Evolutionary conservation across 1,140 invertebrate genomes (phyloP).

Genomic region (Ceratoteleas bidentatus): DNA sequence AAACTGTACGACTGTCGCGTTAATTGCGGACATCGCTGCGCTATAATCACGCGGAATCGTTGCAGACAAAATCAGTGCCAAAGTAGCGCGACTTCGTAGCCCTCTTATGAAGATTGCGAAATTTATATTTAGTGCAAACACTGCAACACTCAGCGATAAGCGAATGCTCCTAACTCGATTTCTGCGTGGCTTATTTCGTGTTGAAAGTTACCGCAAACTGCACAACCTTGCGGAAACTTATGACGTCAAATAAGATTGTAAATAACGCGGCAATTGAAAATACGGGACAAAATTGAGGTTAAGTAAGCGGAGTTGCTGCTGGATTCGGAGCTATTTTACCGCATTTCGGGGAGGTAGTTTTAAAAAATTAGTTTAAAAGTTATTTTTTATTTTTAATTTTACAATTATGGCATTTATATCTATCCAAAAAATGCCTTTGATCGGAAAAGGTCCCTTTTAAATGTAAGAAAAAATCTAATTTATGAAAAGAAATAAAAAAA

Average conservation of each 20-base stretch:
- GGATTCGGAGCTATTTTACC: no score
- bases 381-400: no score
- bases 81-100: background rate
- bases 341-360: no score
- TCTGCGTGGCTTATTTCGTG: constrained; percentile 29
- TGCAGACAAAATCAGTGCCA: constrained; percentile 11
- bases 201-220: constrained; percentile 31
- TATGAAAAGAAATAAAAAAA: no score
- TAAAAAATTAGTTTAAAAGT: no score
- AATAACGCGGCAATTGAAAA: constrained; percentile 24
- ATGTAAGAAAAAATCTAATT: no score
- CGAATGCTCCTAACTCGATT: constrained; percentile 28
- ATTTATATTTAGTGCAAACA: constrained; percentile 23
- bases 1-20: background rate
- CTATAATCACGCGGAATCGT: background rate
- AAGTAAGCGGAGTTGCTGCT: no score
- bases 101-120: constrained; percentile 8
- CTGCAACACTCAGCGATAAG: constrained; percentile 16
- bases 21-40: background rate
- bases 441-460: no score
- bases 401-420: no score
- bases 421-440: no score
- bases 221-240: constrained; percentile 27
- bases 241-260: constrained; percentile 36
- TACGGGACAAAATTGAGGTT: constrained; percentile 6